Evolutionary conservation across 2,888 invertebrate species (phyloP).

Genomic region (Aricia artaxerxes): DNA sequence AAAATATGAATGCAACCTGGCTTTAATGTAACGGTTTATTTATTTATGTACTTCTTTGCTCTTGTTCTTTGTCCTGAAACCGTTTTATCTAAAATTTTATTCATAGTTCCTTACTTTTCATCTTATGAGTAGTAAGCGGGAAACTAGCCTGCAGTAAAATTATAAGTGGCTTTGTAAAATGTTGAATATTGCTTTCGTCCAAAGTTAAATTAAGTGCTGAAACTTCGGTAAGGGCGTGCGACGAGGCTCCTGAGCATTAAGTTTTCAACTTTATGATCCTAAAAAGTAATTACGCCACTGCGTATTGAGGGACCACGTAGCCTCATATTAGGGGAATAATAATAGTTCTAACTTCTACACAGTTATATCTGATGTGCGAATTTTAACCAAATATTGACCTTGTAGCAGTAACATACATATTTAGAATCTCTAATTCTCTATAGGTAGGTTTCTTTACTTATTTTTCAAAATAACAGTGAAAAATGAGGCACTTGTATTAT

Average conservation of each 20-base stretch:
- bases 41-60: no score
- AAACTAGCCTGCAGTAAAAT: background rate
- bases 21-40: no score
- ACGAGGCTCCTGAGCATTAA: constrained; percentile 6
- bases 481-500: no score
- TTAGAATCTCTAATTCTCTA: no score
- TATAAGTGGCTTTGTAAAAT: background rate
- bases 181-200: constrained; percentile 2
- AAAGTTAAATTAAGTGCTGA: constrained; percentile 11
- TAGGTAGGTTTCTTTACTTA: no score
- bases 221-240: background rate
- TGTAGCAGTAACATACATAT: background rate
- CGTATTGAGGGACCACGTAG: background rate
- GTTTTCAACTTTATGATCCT: constrained; percentile 11
- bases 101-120: background rate
- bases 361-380: background rate
- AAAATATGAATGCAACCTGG: no score
- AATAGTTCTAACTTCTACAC: background rate
- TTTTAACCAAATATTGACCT: background rate
- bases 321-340: background rate
- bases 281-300: background rate
- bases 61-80: background rate
- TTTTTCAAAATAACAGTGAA: no score
- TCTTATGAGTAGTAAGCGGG: background rate
- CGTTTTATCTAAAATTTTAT: background rate